Evolutionary conservation across 2,797 vertebrate species (phyloP).

Genomic region (Paguma larvata): DNA sequence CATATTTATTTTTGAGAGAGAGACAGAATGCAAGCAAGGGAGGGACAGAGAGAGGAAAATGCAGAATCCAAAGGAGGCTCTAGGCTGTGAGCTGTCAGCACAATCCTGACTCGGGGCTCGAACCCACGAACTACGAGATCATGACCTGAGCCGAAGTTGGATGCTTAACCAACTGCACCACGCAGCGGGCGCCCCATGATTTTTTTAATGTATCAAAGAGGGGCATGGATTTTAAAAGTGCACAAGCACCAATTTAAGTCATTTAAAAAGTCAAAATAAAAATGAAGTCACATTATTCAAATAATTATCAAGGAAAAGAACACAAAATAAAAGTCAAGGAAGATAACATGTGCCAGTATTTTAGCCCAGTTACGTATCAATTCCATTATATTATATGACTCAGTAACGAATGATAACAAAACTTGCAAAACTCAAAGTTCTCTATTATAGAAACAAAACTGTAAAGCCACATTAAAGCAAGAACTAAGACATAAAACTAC

Average conservation of each 20-base stretch:
- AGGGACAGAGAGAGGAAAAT: too few relatives aligned
- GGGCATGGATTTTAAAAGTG: slow-evolving; percentile 15
- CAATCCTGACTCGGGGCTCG: too few relatives aligned
- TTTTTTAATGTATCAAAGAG: background rate
- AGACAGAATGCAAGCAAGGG: too few relatives aligned
- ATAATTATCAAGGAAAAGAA: slow-evolving; percentile 2
- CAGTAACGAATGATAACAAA: slow-evolving; percentile 45
- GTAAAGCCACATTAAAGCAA: slow-evolving; percentile 49
- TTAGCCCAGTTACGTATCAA: background rate
- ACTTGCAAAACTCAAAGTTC: slow-evolving; percentile 45
- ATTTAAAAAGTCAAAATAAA: slow-evolving; percentile 55
- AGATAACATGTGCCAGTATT: background rate
- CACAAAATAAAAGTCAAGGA: slow-evolving; percentile 60
- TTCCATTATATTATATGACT: background rate
- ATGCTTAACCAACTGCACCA: too few relatives aligned
- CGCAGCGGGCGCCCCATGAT: too few relatives aligned
- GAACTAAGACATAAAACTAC: slow-evolving; percentile 48
- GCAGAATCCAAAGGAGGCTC: too few relatives aligned
- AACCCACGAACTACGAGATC: too few relatives aligned
- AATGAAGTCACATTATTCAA: slow-evolving; percentile 9
- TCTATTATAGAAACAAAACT: slow-evolving; percentile 44
- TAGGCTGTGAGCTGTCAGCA: too few relatives aligned
- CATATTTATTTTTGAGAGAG: too few relatives aligned
- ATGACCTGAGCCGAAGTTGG: too few relatives aligned
- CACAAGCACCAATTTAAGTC: slow-evolving; percentile 36